A percentile compares a stretch with the other conserved stretches of the same genome.
Evolutionary conservation across 2,888 invertebrate species (phyloP).

Genomic region (Andrena haemorrhoa): DNA sequence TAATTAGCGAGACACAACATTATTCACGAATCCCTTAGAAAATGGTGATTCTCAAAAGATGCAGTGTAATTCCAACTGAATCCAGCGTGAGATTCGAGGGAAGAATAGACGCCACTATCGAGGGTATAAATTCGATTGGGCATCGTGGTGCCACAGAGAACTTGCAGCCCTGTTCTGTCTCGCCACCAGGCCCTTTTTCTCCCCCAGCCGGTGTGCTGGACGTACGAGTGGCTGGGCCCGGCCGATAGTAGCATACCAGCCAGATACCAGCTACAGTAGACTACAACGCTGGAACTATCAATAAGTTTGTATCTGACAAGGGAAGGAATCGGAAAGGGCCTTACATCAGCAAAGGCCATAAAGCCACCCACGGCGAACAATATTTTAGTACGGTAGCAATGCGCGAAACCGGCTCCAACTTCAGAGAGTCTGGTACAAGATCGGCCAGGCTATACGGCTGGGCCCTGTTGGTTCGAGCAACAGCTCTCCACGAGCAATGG

Average conservation of each 20-base stretch:
- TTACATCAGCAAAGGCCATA: conserved; percentile 79
- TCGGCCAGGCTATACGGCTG: conserved; percentile 20
- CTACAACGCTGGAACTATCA: conserved; percentile 75
- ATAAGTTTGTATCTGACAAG: conserved; percentile 81
- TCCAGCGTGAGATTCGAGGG: conserved; percentile 41
- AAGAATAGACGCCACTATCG: conserved; percentile 51
- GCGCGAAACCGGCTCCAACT: conserved; percentile 78
- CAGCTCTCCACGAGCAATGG: conserved; percentile 39
- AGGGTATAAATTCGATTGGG: conserved; percentile 65
- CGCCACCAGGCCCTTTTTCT: conserved; percentile 21
- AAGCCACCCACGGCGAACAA: conserved; percentile 83
- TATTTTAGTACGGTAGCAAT: conserved; percentile 83
- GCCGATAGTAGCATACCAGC: conserved; percentile 62
- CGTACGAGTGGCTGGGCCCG: conserved; percentile 11
- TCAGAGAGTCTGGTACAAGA: conserved; percentile 50
- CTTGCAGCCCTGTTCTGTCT: conserved; percentile 34
- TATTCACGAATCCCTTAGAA: no score
- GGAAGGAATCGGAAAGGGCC: conserved; percentile 77
- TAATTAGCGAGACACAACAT: no score
- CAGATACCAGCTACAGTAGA: conserved; percentile 58
- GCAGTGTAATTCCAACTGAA: conserved; percentile 11
- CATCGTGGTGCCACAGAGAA: conserved; percentile 23
- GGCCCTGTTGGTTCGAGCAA: conserved; percentile 32
- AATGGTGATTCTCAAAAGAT: neutral
- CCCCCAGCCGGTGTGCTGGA: neutral